Base-by-base conservation (phyloP, 1,140 invertebrate genomes). In the Acyrthosiphon pisum region DNA sequence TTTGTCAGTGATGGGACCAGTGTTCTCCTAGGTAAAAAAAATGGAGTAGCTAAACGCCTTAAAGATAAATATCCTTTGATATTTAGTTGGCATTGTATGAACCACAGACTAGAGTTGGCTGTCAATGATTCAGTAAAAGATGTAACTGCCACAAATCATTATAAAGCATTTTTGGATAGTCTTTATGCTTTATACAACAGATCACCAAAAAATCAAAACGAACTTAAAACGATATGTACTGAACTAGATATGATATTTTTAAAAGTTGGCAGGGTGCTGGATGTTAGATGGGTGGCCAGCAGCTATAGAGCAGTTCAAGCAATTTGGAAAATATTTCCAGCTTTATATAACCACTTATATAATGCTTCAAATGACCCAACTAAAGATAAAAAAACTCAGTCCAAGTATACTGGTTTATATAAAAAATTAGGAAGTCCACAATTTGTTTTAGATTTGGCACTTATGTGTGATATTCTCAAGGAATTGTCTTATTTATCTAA, bases 201-300 rank as follows among this genome's bases (percentile, higher is more conserved):
- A 35, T 44, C 37, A 30, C 44, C 37, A 87, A 87, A 48, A 53
- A 87, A 87, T 87, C 22, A 46, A 44, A 87, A 44, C 41, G 41
- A 87, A 37, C 18, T 35, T n/a, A 89, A 89, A 89, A 41, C 7
- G n/a, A 20, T 53, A n/a, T 50, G n/a, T 56, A 14, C 41, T 48
- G 87, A 89, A 89, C 30, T 89, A 35, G n/a, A 89, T 89, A 89
- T 89, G 22, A 89, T 89, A n/a, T 89, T 89, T 89, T 48, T 89
- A 50, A 89, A 89, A 89, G 44, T 89, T 89, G 87, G 87, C 37
- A 88, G 48, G 8, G 87, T 88, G 7, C 46, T 88, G 18, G 87
- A 88, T 88, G 14, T n/a, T 50, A 26, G 87, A 88, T 88, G 87
- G 48, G 30, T 88, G 18, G 87, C 48, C 37, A 88, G 87, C n/a